Evolutionary conservation across 2,888 invertebrate genomes (phyloP), one percentile per base, ranked within the genome.

Genomic region (Ectropis crepuscularia): DNA sequence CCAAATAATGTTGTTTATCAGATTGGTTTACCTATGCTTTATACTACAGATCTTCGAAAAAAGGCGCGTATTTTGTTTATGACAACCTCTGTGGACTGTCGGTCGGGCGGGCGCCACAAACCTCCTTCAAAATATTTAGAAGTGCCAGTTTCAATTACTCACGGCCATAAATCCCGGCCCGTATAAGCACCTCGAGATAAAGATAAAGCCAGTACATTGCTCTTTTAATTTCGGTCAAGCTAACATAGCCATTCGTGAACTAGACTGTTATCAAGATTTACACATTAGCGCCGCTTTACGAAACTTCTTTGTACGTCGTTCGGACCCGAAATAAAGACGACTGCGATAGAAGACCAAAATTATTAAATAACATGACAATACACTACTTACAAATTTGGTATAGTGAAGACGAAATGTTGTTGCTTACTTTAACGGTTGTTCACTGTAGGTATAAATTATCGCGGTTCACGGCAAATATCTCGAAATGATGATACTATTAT

Each of bases 201-300:
- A 60, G 53, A 50, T 50, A 53, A 53, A 47, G 81, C 46, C 54
- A 47, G 84, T 67, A 82, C 87, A 74, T 83, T 87, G 86, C 80
- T 83, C 86, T 71, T 79, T 80, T 74, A 72, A 82, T 79, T 86
- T 86, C 85, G 89, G 89, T 86, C 79, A 89, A 72, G 78, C 83
- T 80, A 88, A 90, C 83, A 86, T 41, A 37, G 55, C 45, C 59
- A 55, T 53, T 61, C 62, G 61, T 47, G 57, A 67, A 66, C 16
- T 28, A 73, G 73, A 65, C 70, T 59, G 73, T 72, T 81, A 80
- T 83, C 54, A 54, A 71, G 67, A 74, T 69, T 73, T 64, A 64
- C 55, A 53, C 57, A 67, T 66, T 65, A 70, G 67, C 59, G 61
- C 47, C 42, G 57, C 55, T 61, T 57, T 57, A 66, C 65, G 53